Base-by-base conservation (phyloP, 2,113 vertebrate genomes). In the Platycercus adscitus region DNA sequence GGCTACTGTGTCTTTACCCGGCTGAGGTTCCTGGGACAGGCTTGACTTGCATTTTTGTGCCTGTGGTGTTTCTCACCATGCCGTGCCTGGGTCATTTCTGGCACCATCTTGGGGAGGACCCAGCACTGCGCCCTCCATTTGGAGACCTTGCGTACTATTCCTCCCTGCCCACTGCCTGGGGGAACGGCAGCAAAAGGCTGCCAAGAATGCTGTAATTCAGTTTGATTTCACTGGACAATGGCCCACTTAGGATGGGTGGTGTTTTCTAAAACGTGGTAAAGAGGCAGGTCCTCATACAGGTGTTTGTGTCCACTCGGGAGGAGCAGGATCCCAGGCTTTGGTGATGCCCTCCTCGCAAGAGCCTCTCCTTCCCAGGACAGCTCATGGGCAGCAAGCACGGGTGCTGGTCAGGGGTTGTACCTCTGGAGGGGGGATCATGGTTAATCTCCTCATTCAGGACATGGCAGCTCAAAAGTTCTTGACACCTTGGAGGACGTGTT, bases 381-480 rank as follows among this genome's bases (percentile, higher is more conserved):
- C 25, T 80, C 41, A 16, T 50, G 24, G 24, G 11, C n/a, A 65
- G 49, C 0, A 0, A 81, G 41, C 20, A 43, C 10, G 47, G 44
- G 25, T 0, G 1, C 15, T 6, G 2, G 10, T 63, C 7, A 10
- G 39, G 9, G 10, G 6, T 20, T 91, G 11, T 60, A 49, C 23
- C 16, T 8, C 11, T 4, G 39, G 28, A 50, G 13, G 1, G 7
- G 10, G 1, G 2, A 41, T 88, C 0, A 0, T 26, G 13, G 6
- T 58, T 88, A 28, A 18, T 66, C 21, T 72, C 25, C 16, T 92
- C 3, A 11, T n/a, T n/a, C 18, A 41, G 44, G 43, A 75, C 13
- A 10, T 17, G 47, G 17, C 33, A 76, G 35, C 7, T 88, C 46
- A 43, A 1, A 41, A 60, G 20, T 46, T 29, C 43, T 81, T 52